Conservation (phyloP, 2,888 invertebrate genomes). For the Smittia sp. region DNA sequence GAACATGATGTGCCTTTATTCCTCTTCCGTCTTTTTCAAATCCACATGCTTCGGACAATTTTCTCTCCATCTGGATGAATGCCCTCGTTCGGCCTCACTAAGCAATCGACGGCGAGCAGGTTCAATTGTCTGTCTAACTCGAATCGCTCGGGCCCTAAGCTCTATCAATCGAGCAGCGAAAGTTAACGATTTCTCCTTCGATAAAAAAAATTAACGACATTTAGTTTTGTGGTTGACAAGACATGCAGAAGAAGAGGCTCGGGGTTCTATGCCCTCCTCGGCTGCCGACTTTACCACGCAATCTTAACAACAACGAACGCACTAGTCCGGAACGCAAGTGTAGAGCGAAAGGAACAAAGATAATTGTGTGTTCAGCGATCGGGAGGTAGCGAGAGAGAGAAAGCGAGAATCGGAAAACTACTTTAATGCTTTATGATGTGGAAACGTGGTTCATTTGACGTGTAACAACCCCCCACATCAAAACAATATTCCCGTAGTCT, state of each 20-base stretch:
- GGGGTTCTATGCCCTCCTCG: background rate
- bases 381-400: background rate
- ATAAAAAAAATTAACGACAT: background rate
- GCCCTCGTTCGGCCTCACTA: background rate
- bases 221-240: conserved; percentile 3
- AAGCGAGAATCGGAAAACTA: background rate
- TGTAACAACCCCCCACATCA: conserved; percentile 5
- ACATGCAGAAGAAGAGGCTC: background rate
- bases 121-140: background rate
- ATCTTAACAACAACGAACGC: background rate
- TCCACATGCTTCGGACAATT: conserved; percentile 1
- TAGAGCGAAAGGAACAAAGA: background rate
- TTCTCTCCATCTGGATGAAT: background rate
- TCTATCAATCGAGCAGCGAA: background rate
- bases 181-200: background rate
- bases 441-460: background rate
- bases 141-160: background rate
- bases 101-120: background rate
- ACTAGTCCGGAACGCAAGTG: background rate
- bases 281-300: background rate
- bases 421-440: conserved; percentile 21
- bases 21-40: background rate
- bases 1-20: background rate
- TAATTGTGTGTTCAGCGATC: background rate
- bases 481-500: background rate